Base-by-base conservation (phyloP, 1,140 invertebrate species). In the Cydia amplana region DNA sequence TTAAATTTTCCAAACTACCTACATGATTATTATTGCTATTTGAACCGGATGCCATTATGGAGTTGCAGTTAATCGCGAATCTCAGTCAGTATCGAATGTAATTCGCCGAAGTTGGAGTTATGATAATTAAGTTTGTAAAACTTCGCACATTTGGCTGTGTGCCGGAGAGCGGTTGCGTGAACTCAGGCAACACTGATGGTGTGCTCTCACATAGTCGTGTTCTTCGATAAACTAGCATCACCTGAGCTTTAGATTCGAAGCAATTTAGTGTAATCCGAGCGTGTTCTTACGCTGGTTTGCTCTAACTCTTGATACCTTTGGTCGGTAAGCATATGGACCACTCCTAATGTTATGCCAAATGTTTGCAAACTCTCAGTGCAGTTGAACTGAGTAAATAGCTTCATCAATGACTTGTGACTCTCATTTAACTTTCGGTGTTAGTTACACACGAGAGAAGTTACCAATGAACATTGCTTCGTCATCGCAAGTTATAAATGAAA, bases 71-170 rank as follows among this genome's bases (percentile, higher is more conserved):
- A 65, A 65, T 70, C n/a, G 7, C 25, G 64, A 10, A 32, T 60
- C 55, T 60, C 55, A 60, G 18, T 70, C n/a, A 43, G 65, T 70
- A 70, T 70, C 65, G 65, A 32, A 32, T 65, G 6, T 32, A 36
- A 65, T 65, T 65, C 10, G 64, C 64, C 4, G 28, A 70, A 70
- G 65, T 70, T 36, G n/a, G 32, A 70, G 65, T 70, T 70, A 70
- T 70, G 65, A 36, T 70, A 70, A 70, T 70, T 70, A 70, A 70
- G 65, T 70, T 70, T 3, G 65, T n/a, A 70, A 70, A 70, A 70
- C 65, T 70, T 70, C n/a, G 65, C 18, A 70, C 65, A 70, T 70
- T 70, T 70, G 65, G 65, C 65, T n/a, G 32, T 36, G 36, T 40
- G 65, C 65, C 65, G 65, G 32, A 14, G 16, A 4, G 64, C 64